Evolutionary conservation across 2,888 invertebrate species (phyloP), one percentile per base, ranked within the genome.

Genomic region (Terebella lapidaria): DNA sequence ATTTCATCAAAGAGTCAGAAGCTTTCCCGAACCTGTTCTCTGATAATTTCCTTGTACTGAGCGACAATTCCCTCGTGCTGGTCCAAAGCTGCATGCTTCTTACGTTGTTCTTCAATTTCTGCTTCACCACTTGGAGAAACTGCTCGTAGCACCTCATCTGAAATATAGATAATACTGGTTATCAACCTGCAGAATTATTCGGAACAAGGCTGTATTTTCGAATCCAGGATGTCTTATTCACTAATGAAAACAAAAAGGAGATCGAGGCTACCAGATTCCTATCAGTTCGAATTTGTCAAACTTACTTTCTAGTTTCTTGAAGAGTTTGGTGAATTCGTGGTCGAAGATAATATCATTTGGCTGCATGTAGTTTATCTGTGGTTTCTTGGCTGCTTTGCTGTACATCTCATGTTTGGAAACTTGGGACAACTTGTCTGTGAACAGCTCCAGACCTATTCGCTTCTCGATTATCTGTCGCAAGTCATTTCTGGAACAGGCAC

Each of bases 241-340:
- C n/a, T n/a, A n/a, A n/a, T n/a, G n/a, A n/a, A n/a, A n/a, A n/a
- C n/a, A n/a, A n/a, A n/a, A n/a, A n/a, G n/a, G n/a, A n/a, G n/a
- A n/a, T n/a, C n/a, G n/a, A n/a, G n/a, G n/a, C n/a, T n/a, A n/a
- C n/a, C n/a, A n/a, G n/a, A n/a, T n/a, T n/a, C n/a, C n/a, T n/a
- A n/a, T n/a, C n/a, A n/a, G n/a, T n/a, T n/a, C n/a, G n/a, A n/a
- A n/a, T n/a, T n/a, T n/a, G n/a, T n/a, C n/a, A n/a, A n/a, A 73
- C 78, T 73, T 66, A 79, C 79, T 74, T 76, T 84, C 84, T 56
- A 82, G 71, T 56, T 73, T 77, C 69, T 94, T 96, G 78, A 93
- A 92, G 27, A 96, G 83, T 74, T 88, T 87, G 74, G 95, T 94
- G 83, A 96, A 99, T 81, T 95, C 93, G 78, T 91, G 92, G 81